Conservation (phyloP, 2,797 vertebrate species). For the Mus minutoides region DNA sequence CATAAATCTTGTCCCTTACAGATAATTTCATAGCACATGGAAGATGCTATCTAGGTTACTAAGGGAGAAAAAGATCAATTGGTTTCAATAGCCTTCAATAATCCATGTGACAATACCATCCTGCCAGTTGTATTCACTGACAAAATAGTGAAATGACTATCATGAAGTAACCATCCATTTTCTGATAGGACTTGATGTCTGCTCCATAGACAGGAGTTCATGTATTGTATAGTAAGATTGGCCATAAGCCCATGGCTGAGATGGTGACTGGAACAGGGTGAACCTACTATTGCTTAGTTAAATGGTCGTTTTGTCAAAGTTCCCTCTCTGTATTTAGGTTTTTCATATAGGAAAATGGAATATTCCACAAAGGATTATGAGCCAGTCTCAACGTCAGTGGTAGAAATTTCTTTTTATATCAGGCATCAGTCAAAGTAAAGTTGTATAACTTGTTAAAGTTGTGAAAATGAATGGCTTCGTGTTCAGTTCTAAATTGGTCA, state of each 20-base stretch:
- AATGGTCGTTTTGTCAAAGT: neutral
- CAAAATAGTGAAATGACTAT: neutral
- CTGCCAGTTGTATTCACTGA: neutral
- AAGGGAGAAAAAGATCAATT: neutral
- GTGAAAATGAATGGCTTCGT: neutral
- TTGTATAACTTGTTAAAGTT: neutral
- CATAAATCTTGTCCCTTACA: no score
- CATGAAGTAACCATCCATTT: no score
- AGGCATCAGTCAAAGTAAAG: neutral
- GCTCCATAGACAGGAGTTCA: no score
- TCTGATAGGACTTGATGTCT: neutral
- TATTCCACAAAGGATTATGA: no score
- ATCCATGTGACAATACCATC: neutral
- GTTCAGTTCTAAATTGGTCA: neutral
- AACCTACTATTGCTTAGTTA: neutral
- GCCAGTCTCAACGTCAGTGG: no score
- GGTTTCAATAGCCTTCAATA: neutral
- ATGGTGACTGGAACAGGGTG: neutral
- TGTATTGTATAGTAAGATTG: neutral
- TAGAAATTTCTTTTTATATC: neutral
- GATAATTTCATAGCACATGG: neutral
- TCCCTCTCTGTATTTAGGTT: neutral
- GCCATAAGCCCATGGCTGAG: no score
- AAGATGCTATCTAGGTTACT: no score
- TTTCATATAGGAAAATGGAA: neutral